These are phyloP conservation scores for Xenentodon cancila DNA, from an alignment of 2,797 vertebrate species.

Conservation along the genomic window DNA sequence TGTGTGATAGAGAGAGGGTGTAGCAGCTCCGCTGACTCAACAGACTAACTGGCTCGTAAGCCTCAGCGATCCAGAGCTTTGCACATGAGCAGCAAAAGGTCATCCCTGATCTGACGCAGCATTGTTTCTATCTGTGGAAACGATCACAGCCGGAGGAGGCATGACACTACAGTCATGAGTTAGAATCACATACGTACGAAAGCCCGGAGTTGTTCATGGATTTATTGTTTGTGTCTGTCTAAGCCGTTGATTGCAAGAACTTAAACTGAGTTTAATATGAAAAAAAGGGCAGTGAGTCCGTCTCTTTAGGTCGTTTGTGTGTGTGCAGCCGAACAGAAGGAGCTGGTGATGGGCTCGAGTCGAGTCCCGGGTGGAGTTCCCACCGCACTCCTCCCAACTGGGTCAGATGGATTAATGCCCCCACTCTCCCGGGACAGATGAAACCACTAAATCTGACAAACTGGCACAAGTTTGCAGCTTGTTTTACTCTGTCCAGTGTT, in stretches of 20 bases:
- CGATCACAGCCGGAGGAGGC: slow-evolving; percentile 17
- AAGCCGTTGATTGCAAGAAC: slow-evolving; percentile 14
- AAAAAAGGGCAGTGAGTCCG: not conserved
- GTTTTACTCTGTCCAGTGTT: too few species aligned
- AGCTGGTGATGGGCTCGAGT: not conserved
- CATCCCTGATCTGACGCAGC: slow-evolving; percentile 17
- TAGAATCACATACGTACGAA: not conserved
- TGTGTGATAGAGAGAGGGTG: not conserved
- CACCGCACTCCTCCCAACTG: slow-evolving; percentile 57
- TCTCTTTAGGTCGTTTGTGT: slow-evolving; percentile 10
- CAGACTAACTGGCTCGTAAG: slow-evolving; percentile 24
- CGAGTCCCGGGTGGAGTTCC: slow-evolving; percentile 28
- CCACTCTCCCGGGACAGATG: too few species aligned
- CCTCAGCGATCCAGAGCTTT: slow-evolving; percentile 28
- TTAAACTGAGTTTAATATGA: slow-evolving; percentile 8
- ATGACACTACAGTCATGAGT: not conserved
- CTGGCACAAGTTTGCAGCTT: too few species aligned
- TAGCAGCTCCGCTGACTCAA: slow-evolving; percentile 41
- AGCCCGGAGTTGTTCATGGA: not conserved
- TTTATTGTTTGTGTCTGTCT: not conserved
- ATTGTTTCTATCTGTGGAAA: slow-evolving; percentile 20
- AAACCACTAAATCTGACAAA: too few species aligned
- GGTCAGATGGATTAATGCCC: slow-evolving; percentile 79
- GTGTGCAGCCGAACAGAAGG: slow-evolving; percentile 22
- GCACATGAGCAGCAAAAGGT: slow-evolving; percentile 23